Conservation (phyloP, 2,888 invertebrate species). For the Brachylomia viminalis region DNA sequence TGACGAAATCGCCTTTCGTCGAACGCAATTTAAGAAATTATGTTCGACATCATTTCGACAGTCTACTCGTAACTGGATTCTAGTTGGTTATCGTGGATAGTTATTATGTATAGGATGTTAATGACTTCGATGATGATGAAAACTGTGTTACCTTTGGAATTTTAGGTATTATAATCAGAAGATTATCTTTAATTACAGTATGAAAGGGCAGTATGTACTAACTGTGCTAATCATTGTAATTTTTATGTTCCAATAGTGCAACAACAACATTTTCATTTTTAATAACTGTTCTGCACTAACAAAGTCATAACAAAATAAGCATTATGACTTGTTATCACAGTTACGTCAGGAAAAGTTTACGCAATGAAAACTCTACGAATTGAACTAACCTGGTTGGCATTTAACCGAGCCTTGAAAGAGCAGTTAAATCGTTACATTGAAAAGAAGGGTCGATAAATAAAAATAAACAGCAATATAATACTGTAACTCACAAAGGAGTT, state of each 20-base stretch:
- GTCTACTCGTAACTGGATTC: constrained; percentile 67
- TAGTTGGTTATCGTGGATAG: constrained; percentile 68
- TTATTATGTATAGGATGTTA: constrained; percentile 70
- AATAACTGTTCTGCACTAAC: neutral
- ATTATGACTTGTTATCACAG: constrained; percentile 16
- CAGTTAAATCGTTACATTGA: constrained; percentile 43
- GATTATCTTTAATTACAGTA: constrained; percentile 32
- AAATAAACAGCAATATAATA: constrained; percentile 31
- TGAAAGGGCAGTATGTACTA: neutral
- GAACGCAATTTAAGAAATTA: constrained; percentile 80
- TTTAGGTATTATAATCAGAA: constrained; percentile 29
- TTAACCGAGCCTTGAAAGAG: constrained; percentile 43
- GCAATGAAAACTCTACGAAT: constrained; percentile 41
- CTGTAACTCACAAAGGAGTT: constrained; percentile 14
- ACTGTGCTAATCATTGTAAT: neutral
- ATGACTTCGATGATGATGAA: constrained; percentile 63
- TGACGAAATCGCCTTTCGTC: constrained; percentile 78
- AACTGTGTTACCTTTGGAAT: constrained; percentile 44
- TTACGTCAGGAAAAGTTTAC: constrained; percentile 27
- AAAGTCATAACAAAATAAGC: neutral
- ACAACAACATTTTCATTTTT: neutral
- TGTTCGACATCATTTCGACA: constrained; percentile 76
- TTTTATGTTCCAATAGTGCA: neutral
- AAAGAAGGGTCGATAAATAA: constrained; percentile 36
- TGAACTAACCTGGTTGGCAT: constrained; percentile 47